Evolutionary conservation across 2,888 invertebrate genomes (phyloP), one percentile per base, ranked within the genome.

Genomic region (Caenorhabditis parvicauda): DNA sequence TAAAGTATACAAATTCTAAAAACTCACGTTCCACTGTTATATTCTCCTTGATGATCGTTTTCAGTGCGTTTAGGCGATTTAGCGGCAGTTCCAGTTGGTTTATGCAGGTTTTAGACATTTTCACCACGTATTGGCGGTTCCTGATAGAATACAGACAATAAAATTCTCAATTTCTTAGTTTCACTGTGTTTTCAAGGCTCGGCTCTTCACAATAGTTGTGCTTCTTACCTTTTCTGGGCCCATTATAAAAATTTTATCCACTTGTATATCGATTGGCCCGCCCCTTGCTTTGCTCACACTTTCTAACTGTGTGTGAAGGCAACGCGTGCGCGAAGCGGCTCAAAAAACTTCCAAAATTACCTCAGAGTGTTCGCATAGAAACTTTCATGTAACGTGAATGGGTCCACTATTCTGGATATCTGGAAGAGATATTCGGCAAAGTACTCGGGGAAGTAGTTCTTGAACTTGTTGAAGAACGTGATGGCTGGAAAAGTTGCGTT

Each of bases 381-480:
- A 50, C 54, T 62, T 2, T 44, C 29, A 32, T 59, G 29, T 2
- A 61, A 32, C 14, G 59, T 61, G 19, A 63, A 46, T 7, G 47
- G 19, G 41, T 51, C 63, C n/a, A 58, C 62, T 29, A 61, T 56
- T 9, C 54, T 46, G 12, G 59, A 61, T 14, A 70, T 35, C 19
- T 62, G 50, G 19, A 44, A 37, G 0, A 61, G 44, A 47, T 45
- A 60, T 46, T 62, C 65, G 3, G 59, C 54, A 42, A 61, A 70
- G 28, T 54, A 60, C 29, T 56, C 55, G 2, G 70, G 70, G 17
- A 70, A 58, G 21, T 59, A 47, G 14, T 52, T 39, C n/a, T 52
- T 56, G 44, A 62, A 70, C 25, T 58, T 52, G 24, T 65, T 52
- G 54, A 62, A 67, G 45, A 70, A 70, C 5, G 50, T 38, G 4